phyloP scores from a whole-genome alignment of 2,888 invertebrate species.

The Urechis unicinctus region DNA sequence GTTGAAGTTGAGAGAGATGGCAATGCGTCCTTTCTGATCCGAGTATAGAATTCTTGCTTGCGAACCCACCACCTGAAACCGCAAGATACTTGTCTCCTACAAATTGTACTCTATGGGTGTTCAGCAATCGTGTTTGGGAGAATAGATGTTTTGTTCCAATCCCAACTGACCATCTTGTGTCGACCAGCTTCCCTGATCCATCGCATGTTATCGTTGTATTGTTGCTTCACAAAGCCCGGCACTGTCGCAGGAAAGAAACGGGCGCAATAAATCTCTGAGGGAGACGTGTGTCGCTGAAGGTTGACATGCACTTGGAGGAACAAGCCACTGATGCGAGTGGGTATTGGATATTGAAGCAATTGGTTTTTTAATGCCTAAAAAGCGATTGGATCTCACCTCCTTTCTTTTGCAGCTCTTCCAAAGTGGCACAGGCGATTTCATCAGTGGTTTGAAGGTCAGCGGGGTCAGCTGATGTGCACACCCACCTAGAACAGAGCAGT shows the following conservation, averaged over 20 bases:
- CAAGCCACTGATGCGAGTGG: not conserved
- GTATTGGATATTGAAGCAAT: no score
- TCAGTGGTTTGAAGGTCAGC: constrained; percentile 57
- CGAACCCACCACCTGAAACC: constrained; percentile 52
- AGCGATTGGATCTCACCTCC: constrained; percentile 25
- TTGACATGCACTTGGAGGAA: not conserved
- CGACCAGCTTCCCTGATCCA: constrained; percentile 58
- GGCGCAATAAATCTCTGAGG: no score
- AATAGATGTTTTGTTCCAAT: not conserved
- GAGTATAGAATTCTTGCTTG: constrained; percentile 60
- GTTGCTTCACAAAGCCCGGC: constrained; percentile 52
- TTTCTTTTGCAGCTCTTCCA: constrained; percentile 49
- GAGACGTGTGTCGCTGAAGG: no score
- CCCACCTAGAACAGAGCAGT: constrained; percentile 54
- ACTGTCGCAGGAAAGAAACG: no score
- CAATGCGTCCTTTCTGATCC: constrained; percentile 56
- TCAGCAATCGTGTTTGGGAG: no score
- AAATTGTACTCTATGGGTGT: no score
- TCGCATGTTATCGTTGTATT: constrained; percentile 58
- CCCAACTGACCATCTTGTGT: constrained; percentile 54
- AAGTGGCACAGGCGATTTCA: constrained; percentile 53
- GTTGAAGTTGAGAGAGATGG: constrained; percentile 57
- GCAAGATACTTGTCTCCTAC: no score
- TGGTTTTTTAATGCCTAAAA: not conserved
- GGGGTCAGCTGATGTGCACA: constrained; percentile 57